These are phyloP conservation scores for Corynorhinus townsendii DNA, from an alignment of 2,113 vertebrate genomes.

Conservation along the genomic window DNA sequence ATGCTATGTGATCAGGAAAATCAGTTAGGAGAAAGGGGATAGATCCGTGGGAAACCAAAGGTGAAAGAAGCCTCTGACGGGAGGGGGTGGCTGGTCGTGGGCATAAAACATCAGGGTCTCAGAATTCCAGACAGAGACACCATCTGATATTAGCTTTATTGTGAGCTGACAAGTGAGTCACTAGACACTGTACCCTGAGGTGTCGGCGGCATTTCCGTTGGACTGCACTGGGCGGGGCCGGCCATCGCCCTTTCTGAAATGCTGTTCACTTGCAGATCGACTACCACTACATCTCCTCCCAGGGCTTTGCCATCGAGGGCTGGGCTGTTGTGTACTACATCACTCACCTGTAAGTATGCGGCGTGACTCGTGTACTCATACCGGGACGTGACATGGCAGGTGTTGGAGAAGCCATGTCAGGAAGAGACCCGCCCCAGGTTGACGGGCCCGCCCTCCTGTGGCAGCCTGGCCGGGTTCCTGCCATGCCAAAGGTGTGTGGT, in stretches of 20 bases:
- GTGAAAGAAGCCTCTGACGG: not conserved
- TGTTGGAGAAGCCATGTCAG: not conserved
- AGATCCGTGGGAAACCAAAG: not conserved
- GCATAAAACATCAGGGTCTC: no score
- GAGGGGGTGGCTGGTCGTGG: fast-evolving
- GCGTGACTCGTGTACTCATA: fast-evolving
- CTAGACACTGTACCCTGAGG: fast-evolving
- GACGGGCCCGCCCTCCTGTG: fast-evolving
- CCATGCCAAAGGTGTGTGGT: fast-evolving
- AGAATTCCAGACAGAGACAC: fast-evolving
- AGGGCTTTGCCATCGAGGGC: constrained; percentile 90
- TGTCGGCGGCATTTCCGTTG: no score
- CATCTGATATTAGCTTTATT: fast-evolving
- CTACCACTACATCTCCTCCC: constrained; percentile 91
- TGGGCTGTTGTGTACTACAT: constrained; percentile 94
- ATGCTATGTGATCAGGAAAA: not conserved
- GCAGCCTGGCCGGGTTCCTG: not conserved
- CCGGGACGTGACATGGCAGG: fast-evolving
- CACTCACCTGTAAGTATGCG: constrained; percentile 87
- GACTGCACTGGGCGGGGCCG: fast-evolving
- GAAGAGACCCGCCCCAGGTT: not conserved
- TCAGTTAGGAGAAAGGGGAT: not conserved
- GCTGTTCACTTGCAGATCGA: constrained; percentile 84
- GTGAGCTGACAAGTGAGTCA: fast-evolving
- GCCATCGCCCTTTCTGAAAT: fast-evolving